Evolutionary conservation across 2,888 invertebrate genomes (phyloP).

Genomic region (Eurytoma californica): DNA sequence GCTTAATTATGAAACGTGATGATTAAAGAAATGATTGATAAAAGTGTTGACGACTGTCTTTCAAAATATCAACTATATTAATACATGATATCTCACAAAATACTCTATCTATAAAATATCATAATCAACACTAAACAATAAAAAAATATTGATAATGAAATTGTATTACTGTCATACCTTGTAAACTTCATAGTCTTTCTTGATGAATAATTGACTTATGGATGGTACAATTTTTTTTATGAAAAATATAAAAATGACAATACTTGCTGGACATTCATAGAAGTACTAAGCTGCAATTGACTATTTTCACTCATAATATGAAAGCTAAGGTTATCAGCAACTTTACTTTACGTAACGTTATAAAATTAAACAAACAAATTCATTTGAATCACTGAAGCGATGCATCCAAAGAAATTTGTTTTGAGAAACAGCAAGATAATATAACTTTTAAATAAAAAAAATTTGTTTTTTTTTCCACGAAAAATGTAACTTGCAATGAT

Average conservation of each 20-base stretch:
- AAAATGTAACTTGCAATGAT: background rate
- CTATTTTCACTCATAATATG: constrained; percentile 44
- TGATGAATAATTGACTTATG: constrained; percentile 38
- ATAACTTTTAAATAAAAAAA: background rate
- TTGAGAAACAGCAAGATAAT: constrained; percentile 15
- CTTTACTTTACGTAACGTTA: constrained; percentile 40
- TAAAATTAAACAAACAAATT: constrained; percentile 11
- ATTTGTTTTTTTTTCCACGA: background rate
- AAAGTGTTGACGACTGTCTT: constrained; percentile 35
- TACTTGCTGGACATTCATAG: constrained; percentile 39
- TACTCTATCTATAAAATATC: constrained; percentile 30
- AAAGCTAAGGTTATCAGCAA: constrained; percentile 49
- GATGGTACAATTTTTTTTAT: constrained; percentile 16
- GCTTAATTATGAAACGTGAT: background rate
- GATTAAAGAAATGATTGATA: background rate
- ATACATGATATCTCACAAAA: constrained; percentile 31
- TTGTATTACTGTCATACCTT: constrained; percentile 51
- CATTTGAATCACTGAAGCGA: constrained; percentile 18
- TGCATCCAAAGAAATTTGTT: constrained; percentile 27
- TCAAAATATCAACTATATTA: constrained; percentile 13
- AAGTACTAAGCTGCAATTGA: constrained; percentile 38
- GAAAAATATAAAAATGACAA: constrained; percentile 38
- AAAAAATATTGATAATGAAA: constrained; percentile 29
- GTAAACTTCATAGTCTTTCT: constrained; percentile 51
- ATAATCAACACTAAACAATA: background rate